These are phyloP conservation scores for Pantherophis guttatus DNA, from an alignment of 2,113 vertebrate genomes.

Conservation along the genomic window DNA sequence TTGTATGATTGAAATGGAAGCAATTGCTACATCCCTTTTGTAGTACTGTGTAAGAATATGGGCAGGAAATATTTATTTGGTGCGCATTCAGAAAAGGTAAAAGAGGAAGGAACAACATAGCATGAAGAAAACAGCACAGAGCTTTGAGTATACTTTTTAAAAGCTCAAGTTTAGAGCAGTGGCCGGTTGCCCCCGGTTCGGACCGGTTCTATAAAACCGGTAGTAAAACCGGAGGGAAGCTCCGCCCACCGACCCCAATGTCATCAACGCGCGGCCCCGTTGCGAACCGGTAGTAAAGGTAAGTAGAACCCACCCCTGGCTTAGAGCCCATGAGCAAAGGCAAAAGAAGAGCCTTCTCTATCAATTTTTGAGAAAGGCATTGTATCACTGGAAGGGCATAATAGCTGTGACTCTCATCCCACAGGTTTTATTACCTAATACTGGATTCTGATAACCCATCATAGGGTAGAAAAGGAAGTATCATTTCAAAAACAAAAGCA, in stretches of 20 bases:
- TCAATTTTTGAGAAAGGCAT: neutral
- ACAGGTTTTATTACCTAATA: neutral
- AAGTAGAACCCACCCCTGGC: no score
- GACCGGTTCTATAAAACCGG: no score
- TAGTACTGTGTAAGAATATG: neutral
- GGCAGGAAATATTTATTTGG: neutral
- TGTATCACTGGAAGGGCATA: neutral
- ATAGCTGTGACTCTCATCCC: neutral
- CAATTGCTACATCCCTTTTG: neutral
- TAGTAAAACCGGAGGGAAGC: no score
- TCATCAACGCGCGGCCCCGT: no score
- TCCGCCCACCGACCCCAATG: no score
- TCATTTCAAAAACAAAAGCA: neutral
- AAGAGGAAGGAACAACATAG: neutral
- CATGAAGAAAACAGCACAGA: neutral
- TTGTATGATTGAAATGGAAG: neutral
- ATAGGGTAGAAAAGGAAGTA: neutral
- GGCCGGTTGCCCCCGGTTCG: no score
- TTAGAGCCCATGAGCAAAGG: neutral
- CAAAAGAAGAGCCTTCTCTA: neutral
- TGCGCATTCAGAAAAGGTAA: neutral
- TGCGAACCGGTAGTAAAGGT: no score
- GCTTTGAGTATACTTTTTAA: neutral
- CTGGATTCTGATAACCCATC: neutral
- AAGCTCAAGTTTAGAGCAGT: neutral